These are phyloP conservation scores for Acanthurus tractus DNA, from an alignment of 2,797 vertebrate genomes.

Conservation along the genomic window DNA sequence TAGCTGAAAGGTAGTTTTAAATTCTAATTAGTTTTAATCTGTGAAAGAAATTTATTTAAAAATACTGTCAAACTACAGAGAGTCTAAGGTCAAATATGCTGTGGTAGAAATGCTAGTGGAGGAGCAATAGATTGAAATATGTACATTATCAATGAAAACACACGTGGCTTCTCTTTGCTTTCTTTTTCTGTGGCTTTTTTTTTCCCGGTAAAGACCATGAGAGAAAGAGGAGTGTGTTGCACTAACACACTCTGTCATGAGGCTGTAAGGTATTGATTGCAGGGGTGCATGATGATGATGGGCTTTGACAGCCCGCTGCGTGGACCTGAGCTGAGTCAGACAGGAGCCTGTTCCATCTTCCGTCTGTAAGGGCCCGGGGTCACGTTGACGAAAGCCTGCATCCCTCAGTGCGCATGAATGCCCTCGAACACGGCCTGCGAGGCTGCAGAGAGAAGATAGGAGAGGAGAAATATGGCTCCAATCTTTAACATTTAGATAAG, in stretches of 20 bases:
- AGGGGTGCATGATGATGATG: slow-evolving; percentile 83
- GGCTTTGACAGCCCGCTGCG: slow-evolving; percentile 80
- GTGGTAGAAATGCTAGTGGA: slow-evolving; percentile 1
- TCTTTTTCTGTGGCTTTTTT: slow-evolving; percentile 39
- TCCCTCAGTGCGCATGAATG: slow-evolving; percentile 64
- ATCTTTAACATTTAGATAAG: slow-evolving; percentile 57
- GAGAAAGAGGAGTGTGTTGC: slow-evolving; percentile 52
- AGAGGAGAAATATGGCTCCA: slow-evolving; percentile 34
- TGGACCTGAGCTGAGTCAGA: slow-evolving; percentile 73
- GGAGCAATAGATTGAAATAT: slow-evolving; percentile 3
- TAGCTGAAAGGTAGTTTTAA: slow-evolving; percentile 19
- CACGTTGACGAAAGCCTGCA: slow-evolving; percentile 67
- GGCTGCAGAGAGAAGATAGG: slow-evolving; percentile 29
- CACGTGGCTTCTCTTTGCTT: slow-evolving; percentile 20
- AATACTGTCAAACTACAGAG: not conserved
- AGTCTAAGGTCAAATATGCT: not conserved
- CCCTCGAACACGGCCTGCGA: slow-evolving; percentile 43
- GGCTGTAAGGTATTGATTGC: slow-evolving; percentile 84
- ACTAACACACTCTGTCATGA: slow-evolving; percentile 74
- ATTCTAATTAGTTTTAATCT: slow-evolving; percentile 18
- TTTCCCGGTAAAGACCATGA: not conserved
- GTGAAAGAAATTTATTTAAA: not conserved
- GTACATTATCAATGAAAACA: not conserved
- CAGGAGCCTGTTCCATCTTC: slow-evolving; percentile 65
- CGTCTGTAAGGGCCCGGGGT: slow-evolving; percentile 70